A percentile compares a stretch with the other conserved stretches of the same genome.
Evolutionary conservation across 2,888 invertebrate genomes (phyloP).

Genomic region (Keiferia lycopersicella): DNA sequence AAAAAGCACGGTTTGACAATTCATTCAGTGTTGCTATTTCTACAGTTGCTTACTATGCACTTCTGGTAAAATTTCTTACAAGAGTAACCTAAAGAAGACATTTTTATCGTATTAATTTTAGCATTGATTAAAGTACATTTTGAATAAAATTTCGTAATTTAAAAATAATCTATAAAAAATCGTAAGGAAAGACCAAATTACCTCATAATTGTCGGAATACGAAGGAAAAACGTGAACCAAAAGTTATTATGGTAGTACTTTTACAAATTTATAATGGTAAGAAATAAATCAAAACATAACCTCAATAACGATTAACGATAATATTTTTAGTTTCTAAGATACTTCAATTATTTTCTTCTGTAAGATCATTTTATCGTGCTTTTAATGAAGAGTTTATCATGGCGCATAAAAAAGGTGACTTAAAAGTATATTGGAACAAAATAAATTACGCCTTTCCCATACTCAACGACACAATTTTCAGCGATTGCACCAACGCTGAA

Average conservation of each 20-base stretch:
- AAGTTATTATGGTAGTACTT: too few species aligned
- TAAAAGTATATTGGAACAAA: constrained; percentile 70
- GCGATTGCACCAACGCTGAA: constrained; percentile 61
- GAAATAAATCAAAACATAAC: too few species aligned
- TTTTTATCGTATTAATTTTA: too few species aligned
- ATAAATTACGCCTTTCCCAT: constrained; percentile 74
- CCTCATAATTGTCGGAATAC: too few species aligned
- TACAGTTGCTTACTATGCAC: not conserved
- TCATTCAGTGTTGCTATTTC: not conserved
- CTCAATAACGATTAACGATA: not conserved
- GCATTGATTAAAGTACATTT: too few species aligned
- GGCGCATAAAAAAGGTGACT: constrained; percentile 58
- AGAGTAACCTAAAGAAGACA: too few species aligned
- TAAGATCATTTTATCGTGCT: not conserved
- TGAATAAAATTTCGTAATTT: too few species aligned
- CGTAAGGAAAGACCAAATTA: too few species aligned
- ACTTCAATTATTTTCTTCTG: not conserved
- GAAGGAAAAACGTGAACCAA: too few species aligned
- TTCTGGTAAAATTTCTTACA: too few species aligned
- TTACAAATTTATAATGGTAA: too few species aligned
- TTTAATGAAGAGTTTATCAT: constrained; percentile 39
- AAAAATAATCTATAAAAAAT: too few species aligned
- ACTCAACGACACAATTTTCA: constrained; percentile 62
- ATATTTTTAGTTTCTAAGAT: not conserved
- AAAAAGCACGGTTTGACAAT: not conserved